Conservation (phyloP, 2,888 invertebrate species). For the Idaea straminata region DNA sequence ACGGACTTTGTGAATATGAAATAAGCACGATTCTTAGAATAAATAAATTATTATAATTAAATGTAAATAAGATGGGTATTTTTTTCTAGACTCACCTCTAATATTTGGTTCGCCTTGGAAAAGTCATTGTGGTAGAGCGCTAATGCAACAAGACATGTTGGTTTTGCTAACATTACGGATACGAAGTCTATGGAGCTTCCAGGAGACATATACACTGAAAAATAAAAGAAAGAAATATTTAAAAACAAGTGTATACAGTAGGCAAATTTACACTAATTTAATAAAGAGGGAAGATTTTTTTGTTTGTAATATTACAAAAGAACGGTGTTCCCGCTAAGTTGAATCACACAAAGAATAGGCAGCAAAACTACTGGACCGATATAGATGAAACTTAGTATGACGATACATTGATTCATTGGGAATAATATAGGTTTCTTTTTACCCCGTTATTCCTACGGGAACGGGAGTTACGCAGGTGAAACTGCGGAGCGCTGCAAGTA, state of each 20-base stretch:
- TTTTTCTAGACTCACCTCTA: conserved; percentile 83
- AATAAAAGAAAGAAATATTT: conserved; percentile 2
- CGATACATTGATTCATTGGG: too few species aligned
- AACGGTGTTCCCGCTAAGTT: too few species aligned
- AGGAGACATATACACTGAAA: conserved; percentile 55
- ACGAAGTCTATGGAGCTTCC: conserved; percentile 74
- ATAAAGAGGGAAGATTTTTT: too few species aligned
- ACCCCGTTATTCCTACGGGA: too few species aligned
- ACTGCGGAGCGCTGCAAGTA: too few species aligned
- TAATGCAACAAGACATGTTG: conserved; percentile 86
- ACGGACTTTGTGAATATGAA: conserved; percentile 51
- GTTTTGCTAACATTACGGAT: conserved; percentile 86
- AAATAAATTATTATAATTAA: conserved; percentile 9
- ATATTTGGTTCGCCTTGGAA: conserved; percentile 87
- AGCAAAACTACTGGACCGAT: too few species aligned
- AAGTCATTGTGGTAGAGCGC: conserved; percentile 87
- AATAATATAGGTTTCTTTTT: too few species aligned
- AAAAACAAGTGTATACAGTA: background rate
- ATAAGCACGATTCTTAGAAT: conserved; percentile 7
- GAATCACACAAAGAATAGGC: too few species aligned
- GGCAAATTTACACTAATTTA: background rate
- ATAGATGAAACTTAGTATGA: too few species aligned
- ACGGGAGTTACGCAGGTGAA: too few species aligned
- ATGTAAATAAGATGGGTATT: background rate
- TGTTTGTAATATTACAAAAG: too few species aligned